These are phyloP conservation scores for Chrysogorgia sp. DNA, from an alignment of 92 coral and sea anemone species.

Conservation along the genomic window DNA sequence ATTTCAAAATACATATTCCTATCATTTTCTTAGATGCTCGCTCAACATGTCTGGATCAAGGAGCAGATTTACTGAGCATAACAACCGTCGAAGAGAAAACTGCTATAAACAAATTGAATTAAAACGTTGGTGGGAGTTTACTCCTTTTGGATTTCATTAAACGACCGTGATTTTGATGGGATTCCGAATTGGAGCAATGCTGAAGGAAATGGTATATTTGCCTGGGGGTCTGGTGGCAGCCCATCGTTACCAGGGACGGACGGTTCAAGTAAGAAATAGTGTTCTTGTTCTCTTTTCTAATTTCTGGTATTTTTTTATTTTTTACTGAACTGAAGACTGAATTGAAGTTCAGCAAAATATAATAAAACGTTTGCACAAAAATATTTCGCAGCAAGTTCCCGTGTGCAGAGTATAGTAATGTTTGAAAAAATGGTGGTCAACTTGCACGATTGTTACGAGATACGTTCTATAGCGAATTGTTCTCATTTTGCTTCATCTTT, in stretches of 20 bases:
- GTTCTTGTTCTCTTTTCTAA: too few relatives aligned
- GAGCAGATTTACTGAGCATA: constrained; percentile 87
- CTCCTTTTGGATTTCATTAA: constrained; percentile 89
- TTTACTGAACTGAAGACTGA: too few relatives aligned
- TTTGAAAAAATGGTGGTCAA: too few relatives aligned
- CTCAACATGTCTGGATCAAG: constrained; percentile 76
- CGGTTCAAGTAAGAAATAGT: background rate
- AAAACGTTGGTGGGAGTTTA: constrained; percentile 47
- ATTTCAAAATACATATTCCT: background rate
- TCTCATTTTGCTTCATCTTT: too few relatives aligned
- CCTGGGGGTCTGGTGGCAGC: constrained; percentile 88
- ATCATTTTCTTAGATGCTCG: constrained; percentile 74
- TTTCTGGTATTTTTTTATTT: too few relatives aligned
- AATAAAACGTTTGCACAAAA: too few relatives aligned
- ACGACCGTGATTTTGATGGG: constrained; percentile 73
- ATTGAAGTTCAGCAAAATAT: too few relatives aligned
- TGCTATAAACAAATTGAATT: constrained; percentile 72
- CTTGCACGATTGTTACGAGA: too few relatives aligned
- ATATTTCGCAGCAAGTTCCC: too few relatives aligned
- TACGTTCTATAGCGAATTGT: too few relatives aligned
- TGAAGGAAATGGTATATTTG: constrained; percentile 67
- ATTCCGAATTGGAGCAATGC: constrained; percentile 84
- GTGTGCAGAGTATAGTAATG: too few relatives aligned
- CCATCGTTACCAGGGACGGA: constrained; percentile 51
- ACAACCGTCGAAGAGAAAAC: constrained; percentile 66